These are phyloP conservation scores for Argynnis bischoffii DNA, from an alignment of 2,888 invertebrate genomes.

Conservation along the genomic window DNA sequence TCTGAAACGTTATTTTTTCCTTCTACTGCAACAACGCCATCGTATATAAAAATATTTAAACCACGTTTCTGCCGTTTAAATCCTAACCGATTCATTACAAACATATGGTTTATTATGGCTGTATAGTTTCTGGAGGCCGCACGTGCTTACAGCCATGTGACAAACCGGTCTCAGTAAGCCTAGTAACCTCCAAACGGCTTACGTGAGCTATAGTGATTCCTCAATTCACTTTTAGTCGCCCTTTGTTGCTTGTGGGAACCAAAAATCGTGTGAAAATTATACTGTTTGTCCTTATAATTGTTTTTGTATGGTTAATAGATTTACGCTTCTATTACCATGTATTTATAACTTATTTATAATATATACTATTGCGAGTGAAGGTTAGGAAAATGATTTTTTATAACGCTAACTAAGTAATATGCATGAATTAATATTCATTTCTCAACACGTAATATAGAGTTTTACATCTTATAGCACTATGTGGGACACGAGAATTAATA, in stretches of 20 bases:
- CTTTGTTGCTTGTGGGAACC: constrained; percentile 50
- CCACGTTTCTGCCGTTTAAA: constrained; percentile 30
- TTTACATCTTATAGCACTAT: too few relatives aligned
- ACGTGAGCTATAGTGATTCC: constrained; percentile 63
- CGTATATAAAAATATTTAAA: neutral
- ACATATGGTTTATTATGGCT: constrained; percentile 35
- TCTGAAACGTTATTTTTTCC: too few relatives aligned
- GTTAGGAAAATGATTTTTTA: too few relatives aligned
- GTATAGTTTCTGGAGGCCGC: constrained; percentile 68
- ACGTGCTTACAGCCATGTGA: constrained; percentile 78
- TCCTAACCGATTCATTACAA: constrained; percentile 34
- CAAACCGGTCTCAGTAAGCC: constrained; percentile 77
- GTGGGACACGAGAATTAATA: too few relatives aligned
- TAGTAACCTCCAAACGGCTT: constrained; percentile 81
- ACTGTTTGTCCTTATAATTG: constrained; percentile 30
- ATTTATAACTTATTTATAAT: neutral
- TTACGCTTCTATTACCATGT: neutral
- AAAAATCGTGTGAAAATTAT: constrained; percentile 45
- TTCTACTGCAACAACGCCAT: too few relatives aligned
- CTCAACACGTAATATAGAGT: too few relatives aligned
- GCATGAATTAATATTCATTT: too few relatives aligned
- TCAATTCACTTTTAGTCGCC: constrained; percentile 56
- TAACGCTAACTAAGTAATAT: too few relatives aligned
- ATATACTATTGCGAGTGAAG: too few relatives aligned
- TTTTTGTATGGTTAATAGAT: constrained; percentile 14